Conservation (phyloP, 2,113 vertebrate genomes). For the Hyaena hyaena region DNA sequence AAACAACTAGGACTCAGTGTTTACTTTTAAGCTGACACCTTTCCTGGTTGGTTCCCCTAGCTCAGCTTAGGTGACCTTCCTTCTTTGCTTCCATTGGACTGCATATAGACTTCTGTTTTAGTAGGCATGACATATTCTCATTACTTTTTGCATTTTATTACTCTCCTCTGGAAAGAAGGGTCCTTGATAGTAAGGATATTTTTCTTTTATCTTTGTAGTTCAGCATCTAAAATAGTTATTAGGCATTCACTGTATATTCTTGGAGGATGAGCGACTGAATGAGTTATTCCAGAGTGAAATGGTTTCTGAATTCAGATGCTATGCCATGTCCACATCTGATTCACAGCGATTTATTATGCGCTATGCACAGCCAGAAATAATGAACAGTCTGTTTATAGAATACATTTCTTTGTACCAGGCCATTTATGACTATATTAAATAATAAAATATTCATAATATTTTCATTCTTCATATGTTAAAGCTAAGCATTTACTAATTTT, state of each 20-base stretch:
- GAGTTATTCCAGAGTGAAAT: slow-evolving; percentile 23
- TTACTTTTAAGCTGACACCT: neutral
- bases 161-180: neutral
- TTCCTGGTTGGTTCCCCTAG: neutral
- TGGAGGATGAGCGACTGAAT: slow-evolving; percentile 33
- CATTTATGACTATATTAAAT: slow-evolving; percentile 56
- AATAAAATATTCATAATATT: slow-evolving; percentile 55
- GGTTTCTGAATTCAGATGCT: slow-evolving; percentile 54
- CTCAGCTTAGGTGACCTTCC: neutral
- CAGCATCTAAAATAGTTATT: neutral
- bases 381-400: slow-evolving; percentile 37
- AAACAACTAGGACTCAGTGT: neutral
- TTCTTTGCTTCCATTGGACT: neutral
- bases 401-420: neutral
- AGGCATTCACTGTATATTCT: neutral
- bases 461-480: slow-evolving; percentile 46
- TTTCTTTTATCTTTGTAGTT: neutral
- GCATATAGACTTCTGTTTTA: neutral
- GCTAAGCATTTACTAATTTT: slow-evolving; percentile 37
- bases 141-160: neutral
- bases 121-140: neutral
- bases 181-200: neutral
- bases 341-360: slow-evolving; percentile 5
- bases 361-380: slow-evolving; percentile 50
- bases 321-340: neutral